These are phyloP conservation scores for Peromyscus nudipes DNA, from an alignment of 2,797 vertebrate genomes.

Conservation along the genomic window DNA sequence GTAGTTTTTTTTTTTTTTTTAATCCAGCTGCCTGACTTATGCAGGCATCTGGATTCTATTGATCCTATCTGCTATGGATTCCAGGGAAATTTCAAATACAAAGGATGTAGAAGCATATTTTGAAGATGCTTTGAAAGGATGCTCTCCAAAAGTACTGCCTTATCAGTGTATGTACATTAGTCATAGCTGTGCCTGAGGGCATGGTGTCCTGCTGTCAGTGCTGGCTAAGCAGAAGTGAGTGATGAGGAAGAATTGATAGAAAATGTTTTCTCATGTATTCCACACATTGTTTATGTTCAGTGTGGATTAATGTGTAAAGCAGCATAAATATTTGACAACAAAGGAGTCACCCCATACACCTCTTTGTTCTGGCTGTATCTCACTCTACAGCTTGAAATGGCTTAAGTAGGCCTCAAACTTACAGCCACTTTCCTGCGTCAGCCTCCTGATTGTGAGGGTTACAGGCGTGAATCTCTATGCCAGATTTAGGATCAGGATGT, in stretches of 20 bases:
- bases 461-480: background rate
- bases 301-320: slow-evolving; percentile 12
- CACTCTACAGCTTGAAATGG: background rate
- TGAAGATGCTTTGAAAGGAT: slow-evolving; percentile 29
- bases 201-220: background rate
- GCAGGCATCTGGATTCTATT: background rate
- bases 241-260: background rate
- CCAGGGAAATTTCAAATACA: background rate
- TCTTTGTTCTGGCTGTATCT: background rate
- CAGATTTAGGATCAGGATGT: background rate
- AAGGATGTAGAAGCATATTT: background rate
- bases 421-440: background rate
- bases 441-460: background rate
- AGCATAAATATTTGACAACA: background rate
- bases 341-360: background rate
- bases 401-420: background rate
- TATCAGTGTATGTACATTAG: background rate
- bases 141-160: background rate
- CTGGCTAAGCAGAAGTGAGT: background rate
- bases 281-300: slow-evolving; percentile 10
- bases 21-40: background rate
- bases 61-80: background rate
- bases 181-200: background rate
- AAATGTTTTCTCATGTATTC: background rate
- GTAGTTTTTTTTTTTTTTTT: background rate